These are phyloP conservation scores for Torymus tubicola DNA, from an alignment of 2,888 invertebrate species.

Conservation along the genomic window DNA sequence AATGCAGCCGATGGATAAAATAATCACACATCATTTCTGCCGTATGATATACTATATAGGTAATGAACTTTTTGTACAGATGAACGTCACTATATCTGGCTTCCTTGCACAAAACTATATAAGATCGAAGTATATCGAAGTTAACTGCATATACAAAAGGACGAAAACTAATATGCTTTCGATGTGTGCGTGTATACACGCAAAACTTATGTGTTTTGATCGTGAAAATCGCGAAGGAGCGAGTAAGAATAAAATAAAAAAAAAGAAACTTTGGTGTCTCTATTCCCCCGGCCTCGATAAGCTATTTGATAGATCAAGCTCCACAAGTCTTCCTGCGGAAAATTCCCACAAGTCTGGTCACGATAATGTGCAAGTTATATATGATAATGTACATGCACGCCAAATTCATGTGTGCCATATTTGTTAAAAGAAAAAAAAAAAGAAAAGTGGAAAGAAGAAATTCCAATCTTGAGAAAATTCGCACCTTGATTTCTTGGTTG, in stretches of 20 bases:
- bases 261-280: conserved; percentile 46
- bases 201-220: conserved; percentile 43
- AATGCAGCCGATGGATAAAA: conserved; percentile 2
- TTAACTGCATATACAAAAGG: conserved; percentile 35
- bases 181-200: conserved; percentile 47
- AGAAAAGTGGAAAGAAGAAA: neutral
- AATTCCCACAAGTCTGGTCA: conserved; percentile 55
- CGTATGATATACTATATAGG: conserved; percentile 29
- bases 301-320: conserved; percentile 45
- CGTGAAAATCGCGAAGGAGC: neutral
- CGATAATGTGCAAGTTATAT: conserved; percentile 43
- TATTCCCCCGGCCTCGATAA: conserved; percentile 20
- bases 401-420: conserved; percentile 71
- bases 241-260: neutral
- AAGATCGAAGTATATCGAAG: conserved; percentile 10
- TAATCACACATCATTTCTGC: conserved; percentile 36
- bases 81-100: conserved; percentile 37
- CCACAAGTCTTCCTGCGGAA: conserved; percentile 57
- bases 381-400: conserved; percentile 53
- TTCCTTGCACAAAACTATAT: conserved; percentile 45
- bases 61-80: conserved; percentile 48
- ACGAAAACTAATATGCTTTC: conserved; percentile 34
- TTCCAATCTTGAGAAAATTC: conserved; percentile 46
- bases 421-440: conserved; percentile 22
- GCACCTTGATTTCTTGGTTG: conserved; percentile 47